Conservation (phyloP, 2,888 invertebrate genomes). For the Andrena fulva region DNA sequence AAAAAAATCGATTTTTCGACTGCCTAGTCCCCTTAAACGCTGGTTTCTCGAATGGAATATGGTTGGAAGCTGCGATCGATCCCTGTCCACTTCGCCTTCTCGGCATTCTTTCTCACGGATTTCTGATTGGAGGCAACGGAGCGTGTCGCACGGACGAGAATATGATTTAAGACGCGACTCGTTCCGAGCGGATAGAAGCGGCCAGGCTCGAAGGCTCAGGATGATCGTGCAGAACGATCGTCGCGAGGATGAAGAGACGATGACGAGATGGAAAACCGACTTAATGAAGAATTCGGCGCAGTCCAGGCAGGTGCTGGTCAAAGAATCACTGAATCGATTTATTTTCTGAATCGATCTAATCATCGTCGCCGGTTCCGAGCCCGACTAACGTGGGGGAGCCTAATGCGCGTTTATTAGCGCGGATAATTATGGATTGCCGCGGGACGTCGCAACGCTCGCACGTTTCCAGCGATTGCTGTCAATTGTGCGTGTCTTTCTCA, state of each 20-base stretch:
- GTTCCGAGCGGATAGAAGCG: conserved; percentile 60
- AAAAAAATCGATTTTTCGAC: too few species aligned
- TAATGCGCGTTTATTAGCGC: conserved; percentile 43
- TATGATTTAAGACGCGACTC: conserved; percentile 67
- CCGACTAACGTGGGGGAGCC: conserved; percentile 22
- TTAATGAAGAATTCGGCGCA: conserved; percentile 74
- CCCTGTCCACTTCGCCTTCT: not conserved
- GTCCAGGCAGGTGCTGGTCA: conserved; percentile 67
- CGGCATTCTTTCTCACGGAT: conserved; percentile 59
- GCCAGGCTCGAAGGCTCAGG: conserved; percentile 35
- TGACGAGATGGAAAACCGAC: conserved; percentile 67
- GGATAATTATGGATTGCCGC: conserved; percentile 41
- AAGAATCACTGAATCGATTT: conserved; percentile 73
- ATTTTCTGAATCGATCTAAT: conserved; percentile 72
- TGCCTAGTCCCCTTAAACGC: too few species aligned
- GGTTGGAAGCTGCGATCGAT: not conserved
- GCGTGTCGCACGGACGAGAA: conserved; percentile 54
- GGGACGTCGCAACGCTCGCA: not conserved
- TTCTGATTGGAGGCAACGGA: conserved; percentile 55
- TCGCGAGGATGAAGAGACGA: conserved; percentile 65
- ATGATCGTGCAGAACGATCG: conserved; percentile 69
- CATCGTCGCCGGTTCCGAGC: conserved; percentile 44
- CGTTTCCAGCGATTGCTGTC: not conserved
- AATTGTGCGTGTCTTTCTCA: not conserved
- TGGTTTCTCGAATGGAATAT: not conserved